Evolutionary conservation across 2,113 vertebrate genomes (phyloP).

Genomic region (Mus spicilegus): DNA sequence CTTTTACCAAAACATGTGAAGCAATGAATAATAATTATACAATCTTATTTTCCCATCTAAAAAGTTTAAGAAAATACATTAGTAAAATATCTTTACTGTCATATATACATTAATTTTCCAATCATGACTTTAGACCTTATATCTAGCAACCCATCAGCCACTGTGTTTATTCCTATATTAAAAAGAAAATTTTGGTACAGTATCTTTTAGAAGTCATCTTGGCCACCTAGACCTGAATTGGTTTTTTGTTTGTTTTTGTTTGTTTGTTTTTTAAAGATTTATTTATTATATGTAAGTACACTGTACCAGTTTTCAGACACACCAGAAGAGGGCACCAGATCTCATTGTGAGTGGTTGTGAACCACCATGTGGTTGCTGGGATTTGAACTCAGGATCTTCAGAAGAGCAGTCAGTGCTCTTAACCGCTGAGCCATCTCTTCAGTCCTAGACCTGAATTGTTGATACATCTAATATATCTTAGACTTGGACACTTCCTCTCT

Average conservation of each 20-base stretch:
- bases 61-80: neutral
- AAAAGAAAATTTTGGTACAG: neutral
- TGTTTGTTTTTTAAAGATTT: too few species aligned
- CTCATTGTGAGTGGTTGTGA: too few species aligned
- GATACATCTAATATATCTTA: neutral
- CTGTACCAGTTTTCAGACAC: too few species aligned
- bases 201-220: neutral
- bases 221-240: neutral
- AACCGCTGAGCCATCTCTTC: too few species aligned
- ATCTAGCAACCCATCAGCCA: neutral
- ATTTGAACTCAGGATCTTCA: too few species aligned
- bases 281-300: too few species aligned
- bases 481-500: neutral
- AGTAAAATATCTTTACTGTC: slow-evolving; percentile 5
- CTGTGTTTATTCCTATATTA: neutral
- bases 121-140: neutral
- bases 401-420: too few species aligned
- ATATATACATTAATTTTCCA: neutral
- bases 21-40: neutral
- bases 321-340: too few species aligned
- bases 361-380: too few species aligned
- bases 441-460: neutral
- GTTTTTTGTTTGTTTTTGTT: too few species aligned
- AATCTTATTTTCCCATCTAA: neutral
- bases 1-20: neutral